phyloP scores from a whole-genome alignment of 2,113 vertebrate species.

The Cariama cristata region DNA sequence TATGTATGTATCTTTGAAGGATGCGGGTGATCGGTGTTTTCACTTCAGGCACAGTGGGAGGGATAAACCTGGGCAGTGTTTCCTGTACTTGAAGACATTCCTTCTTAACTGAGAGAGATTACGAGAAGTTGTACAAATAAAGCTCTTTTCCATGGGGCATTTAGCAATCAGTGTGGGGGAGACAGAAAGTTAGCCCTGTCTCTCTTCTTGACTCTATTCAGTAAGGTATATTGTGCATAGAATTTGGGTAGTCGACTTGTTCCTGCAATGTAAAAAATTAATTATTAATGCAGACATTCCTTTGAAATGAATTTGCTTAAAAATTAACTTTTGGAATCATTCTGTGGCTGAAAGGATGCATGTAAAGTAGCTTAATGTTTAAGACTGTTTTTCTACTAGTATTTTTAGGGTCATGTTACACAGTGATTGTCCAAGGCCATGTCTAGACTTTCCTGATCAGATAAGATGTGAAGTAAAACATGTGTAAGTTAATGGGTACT shows the following conservation, averaged over 20 bases:
- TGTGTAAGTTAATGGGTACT: neutral
- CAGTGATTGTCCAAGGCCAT: neutral
- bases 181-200: neutral
- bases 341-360: neutral
- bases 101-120: neutral
- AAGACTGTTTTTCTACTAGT: neutral
- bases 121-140: neutral
- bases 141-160: neutral
- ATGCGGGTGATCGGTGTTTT: neutral
- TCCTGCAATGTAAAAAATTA: neutral
- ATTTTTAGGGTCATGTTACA: neutral
- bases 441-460: constrained; percentile 7
- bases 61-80: neutral
- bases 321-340: constrained; percentile 55
- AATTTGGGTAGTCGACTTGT: rapidly evolving
- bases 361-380: constrained; percentile 15
- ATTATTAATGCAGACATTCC: constrained; percentile 63
- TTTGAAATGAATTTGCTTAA: constrained; percentile 43
- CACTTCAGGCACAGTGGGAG: rapidly evolving
- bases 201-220: neutral
- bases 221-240: neutral
- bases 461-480: neutral
- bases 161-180: neutral
- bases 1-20: rapidly evolving
- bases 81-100: neutral